Conservation (phyloP, 2,888 invertebrate species). For the Drosophila dives region DNA sequence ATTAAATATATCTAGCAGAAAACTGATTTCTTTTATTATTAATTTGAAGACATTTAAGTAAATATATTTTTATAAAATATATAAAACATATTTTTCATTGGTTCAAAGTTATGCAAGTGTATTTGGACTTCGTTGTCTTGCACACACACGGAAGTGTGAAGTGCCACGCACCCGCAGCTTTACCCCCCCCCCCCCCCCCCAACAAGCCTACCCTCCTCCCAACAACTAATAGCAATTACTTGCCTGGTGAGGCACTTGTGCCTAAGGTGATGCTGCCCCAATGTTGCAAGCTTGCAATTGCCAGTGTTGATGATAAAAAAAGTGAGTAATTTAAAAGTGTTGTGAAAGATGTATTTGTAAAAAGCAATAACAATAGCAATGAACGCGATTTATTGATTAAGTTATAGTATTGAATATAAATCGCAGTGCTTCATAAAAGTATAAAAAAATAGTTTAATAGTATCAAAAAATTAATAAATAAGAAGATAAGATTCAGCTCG, state of each 20-base stretch:
- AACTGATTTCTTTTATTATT: not conserved
- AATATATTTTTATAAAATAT: not conserved
- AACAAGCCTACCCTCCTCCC: not conserved
- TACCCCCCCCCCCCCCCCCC: not conserved
- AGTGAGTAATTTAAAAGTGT: not conserved
- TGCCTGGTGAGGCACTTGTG: constrained; percentile 1
- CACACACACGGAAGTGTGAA: constrained; percentile 1
- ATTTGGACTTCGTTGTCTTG: not conserved
- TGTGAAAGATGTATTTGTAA: not conserved
- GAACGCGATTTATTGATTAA: not conserved
- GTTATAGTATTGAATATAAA: not conserved
- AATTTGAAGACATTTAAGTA: not conserved
- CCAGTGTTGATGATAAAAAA: not conserved
- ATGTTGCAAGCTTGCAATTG: not conserved
- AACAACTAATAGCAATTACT: not conserved
- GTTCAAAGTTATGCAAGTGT: not conserved
- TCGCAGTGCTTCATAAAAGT: not conserved
- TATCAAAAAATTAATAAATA: no score
- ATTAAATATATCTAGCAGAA: not conserved
- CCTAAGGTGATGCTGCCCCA: not conserved
- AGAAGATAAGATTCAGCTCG: no score
- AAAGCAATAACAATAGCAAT: not conserved
- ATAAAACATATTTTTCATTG: not conserved
- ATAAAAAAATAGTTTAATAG: not conserved
- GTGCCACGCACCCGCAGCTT: not conserved